Conservation (phyloP, 2,113 vertebrate species). For the Pungitius pungitius region DNA sequence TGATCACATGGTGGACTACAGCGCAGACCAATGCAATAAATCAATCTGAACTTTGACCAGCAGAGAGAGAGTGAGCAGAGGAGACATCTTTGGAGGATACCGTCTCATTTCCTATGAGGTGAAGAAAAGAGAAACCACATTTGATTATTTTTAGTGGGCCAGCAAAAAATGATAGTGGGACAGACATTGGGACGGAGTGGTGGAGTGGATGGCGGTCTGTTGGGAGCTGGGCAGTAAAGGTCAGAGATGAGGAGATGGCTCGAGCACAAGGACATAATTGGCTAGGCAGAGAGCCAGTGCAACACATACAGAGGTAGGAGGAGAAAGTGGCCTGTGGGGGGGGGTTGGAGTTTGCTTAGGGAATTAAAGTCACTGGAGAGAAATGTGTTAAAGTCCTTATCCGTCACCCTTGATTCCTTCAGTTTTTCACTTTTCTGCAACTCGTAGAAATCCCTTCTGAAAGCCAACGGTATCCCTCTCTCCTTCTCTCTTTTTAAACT, state of each 20-base stretch:
- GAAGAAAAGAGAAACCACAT: not conserved
- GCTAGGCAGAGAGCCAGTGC: slow-evolving; percentile 59
- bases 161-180: slow-evolving; percentile 39
- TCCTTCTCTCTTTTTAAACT: not conserved
- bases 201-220: slow-evolving; percentile 48
- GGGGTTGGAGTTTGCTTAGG: slow-evolving; percentile 26
- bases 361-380: slow-evolving; percentile 43
- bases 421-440: slow-evolving; percentile 10
- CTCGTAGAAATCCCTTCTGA: slow-evolving; percentile 12
- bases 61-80: not conserved
- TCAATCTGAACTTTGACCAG: not conserved
- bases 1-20: not conserved
- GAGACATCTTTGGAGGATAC: not conserved
- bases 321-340: slow-evolving; percentile 29
- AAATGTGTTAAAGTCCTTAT: slow-evolving; percentile 55
- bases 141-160: slow-evolving; percentile 24
- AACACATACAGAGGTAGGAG: slow-evolving; percentile 37
- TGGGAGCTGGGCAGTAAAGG: slow-evolving; percentile 71
- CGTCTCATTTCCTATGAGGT: not conserved
- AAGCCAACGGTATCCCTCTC: not conserved
- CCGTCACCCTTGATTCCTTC: slow-evolving; percentile 38
- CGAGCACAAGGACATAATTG: slow-evolving; percentile 68
- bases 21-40: not conserved
- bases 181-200: slow-evolving; percentile 59
- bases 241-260: slow-evolving; percentile 70